These are phyloP conservation scores for Vespertilio murinus DNA, from an alignment of 2,797 vertebrate genomes.

Conservation along the genomic window DNA sequence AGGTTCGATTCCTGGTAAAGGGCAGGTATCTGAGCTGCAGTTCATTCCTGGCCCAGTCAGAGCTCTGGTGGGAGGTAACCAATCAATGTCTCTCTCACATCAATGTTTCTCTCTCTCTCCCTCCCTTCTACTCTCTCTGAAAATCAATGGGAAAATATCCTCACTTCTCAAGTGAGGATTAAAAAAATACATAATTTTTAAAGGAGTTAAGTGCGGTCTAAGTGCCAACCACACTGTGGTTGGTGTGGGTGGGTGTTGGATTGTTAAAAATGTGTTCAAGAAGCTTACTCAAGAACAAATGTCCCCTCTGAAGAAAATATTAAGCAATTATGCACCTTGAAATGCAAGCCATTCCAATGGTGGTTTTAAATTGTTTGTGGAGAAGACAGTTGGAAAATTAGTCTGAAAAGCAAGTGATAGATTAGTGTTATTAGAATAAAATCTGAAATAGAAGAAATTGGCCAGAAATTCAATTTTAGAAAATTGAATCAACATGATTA, in stretches of 20 bases:
- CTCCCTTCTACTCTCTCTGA: too few relatives aligned
- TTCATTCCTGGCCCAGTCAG: too few relatives aligned
- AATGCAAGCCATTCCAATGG: conserved; percentile 6
- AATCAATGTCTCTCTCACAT: too few relatives aligned
- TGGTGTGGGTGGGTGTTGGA: neutral
- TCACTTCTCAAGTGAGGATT: too few relatives aligned
- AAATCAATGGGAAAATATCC: too few relatives aligned
- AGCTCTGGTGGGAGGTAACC: too few relatives aligned
- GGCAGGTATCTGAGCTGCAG: too few relatives aligned
- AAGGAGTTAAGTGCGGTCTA: conserved; percentile 28
- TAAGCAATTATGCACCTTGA: conserved; percentile 26
- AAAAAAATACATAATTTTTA: conserved; percentile 42
- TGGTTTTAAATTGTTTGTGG: neutral
- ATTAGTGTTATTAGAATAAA: conserved; percentile 45
- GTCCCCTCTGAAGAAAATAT: conserved; percentile 65
- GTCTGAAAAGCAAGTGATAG: conserved; percentile 45
- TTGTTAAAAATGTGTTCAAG: conserved; percentile 47
- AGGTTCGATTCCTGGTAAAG: too few relatives aligned
- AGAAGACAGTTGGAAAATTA: conserved; percentile 44
- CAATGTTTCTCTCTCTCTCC: too few relatives aligned
- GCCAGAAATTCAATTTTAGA: neutral
- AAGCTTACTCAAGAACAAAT: conserved; percentile 49
- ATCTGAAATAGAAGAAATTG: conserved; percentile 31
- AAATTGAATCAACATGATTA: neutral
- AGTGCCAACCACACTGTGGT: neutral